A percentile compares a stretch with the other conserved stretches of the same genome.
Conservation (phyloP, 2,888 invertebrate genomes). For the Diabrotica balteata region DNA sequence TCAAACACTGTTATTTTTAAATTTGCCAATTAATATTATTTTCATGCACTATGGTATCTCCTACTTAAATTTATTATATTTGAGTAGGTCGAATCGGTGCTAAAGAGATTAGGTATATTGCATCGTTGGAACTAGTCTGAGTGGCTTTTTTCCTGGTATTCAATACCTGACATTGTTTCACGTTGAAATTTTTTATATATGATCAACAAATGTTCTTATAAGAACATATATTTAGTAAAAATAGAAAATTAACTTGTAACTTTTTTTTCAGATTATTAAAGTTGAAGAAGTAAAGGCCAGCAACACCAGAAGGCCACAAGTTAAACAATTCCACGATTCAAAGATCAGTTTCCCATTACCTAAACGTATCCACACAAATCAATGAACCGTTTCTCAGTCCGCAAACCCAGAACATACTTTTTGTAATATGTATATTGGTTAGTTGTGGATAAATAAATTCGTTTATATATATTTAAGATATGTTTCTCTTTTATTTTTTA, state of each 20-base stretch:
- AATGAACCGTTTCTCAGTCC: constrained; percentile 84
- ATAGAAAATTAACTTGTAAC: not conserved
- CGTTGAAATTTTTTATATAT: not conserved
- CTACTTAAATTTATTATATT: constrained; percentile 31
- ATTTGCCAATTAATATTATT: no score
- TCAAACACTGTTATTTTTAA: no score
- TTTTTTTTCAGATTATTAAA: constrained; percentile 77
- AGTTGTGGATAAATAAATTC: constrained; percentile 39
- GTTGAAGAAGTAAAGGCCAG: constrained; percentile 89
- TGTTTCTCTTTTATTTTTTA: not conserved
- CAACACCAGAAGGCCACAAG: constrained; percentile 90
- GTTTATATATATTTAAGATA: no score
- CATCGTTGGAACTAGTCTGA: constrained; percentile 37
- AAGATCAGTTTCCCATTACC: constrained; percentile 97
- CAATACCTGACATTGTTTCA: constrained; percentile 27
- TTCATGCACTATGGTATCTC: constrained; percentile 41
- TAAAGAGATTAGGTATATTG: constrained; percentile 34
- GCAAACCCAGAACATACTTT: constrained; percentile 83
- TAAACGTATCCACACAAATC: constrained; percentile 83
- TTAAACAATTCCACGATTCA: constrained; percentile 98
- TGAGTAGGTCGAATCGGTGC: constrained; percentile 42
- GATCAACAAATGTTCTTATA: not conserved
- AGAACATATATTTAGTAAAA: not conserved
- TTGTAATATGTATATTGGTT: constrained; percentile 52
- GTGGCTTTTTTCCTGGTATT: constrained; percentile 35